Conservation (phyloP, 2,797 vertebrate genomes). For the Sebastes aleutianus region DNA sequence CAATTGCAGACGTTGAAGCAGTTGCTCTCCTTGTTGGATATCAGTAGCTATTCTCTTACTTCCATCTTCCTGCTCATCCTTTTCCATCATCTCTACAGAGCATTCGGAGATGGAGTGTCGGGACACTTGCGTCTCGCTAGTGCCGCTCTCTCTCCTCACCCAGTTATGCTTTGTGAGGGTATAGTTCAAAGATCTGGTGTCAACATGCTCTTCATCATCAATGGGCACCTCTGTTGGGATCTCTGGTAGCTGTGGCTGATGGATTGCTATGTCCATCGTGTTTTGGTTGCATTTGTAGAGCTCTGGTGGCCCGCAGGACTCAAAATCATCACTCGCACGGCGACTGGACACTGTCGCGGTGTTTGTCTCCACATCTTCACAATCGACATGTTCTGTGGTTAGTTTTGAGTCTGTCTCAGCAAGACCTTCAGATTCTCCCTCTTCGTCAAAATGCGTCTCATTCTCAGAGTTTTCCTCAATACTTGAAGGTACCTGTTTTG, state of each 20-base stretch:
- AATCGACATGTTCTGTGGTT: not conserved
- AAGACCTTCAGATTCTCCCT: not conserved
- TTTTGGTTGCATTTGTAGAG: conserved; percentile 12
- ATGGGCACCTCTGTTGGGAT: not conserved
- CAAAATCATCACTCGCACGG: not conserved
- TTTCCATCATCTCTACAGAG: conserved; percentile 9
- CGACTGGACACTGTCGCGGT: not conserved
- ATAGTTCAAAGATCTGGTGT: conserved; percentile 37
- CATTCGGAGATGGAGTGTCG: not conserved
- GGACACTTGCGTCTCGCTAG: not conserved
- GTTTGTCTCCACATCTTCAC: not conserved
- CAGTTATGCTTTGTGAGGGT: conserved; percentile 34
- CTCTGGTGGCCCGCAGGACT: conserved; percentile 1
- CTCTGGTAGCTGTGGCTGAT: not conserved
- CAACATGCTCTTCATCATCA: conserved; percentile 24
- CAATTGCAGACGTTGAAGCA: conserved; percentile 73
- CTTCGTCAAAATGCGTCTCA: not conserved
- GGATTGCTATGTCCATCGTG: not conserved
- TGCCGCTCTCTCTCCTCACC: conserved; percentile 45
- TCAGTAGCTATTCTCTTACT: conserved; percentile 43
- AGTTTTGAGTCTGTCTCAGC: conserved; percentile 4
- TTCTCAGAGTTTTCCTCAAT: conserved; percentile 2
- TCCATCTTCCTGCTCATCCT: not conserved
- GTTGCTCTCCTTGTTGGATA: conserved; percentile 73
- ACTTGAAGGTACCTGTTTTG: conserved; percentile 1